Percentiles rank a stretch among this genome's conserved stretches.
Evolutionary conservation across 2,113 vertebrate species (phyloP).

Genomic region (Bombycilla garrulus): DNA sequence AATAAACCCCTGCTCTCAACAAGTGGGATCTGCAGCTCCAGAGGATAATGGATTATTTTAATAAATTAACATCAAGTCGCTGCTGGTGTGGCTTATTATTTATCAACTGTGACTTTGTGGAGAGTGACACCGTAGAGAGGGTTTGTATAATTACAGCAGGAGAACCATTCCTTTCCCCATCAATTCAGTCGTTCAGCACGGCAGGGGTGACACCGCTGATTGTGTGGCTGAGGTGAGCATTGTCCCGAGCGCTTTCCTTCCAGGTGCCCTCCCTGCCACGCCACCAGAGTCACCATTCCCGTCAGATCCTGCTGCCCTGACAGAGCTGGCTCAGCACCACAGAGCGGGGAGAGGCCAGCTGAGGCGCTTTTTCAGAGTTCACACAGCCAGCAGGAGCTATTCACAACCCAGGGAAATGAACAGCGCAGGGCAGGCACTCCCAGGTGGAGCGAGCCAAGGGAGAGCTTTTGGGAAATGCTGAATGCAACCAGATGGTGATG

Average conservation of each 20-base stretch:
- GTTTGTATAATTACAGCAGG: slow-evolving; percentile 46
- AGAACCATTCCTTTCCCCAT: not conserved
- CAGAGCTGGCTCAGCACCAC: not conserved
- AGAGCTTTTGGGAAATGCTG: not conserved
- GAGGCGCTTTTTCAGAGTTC: not conserved
- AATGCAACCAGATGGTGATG: not conserved
- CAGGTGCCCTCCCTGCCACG: not conserved
- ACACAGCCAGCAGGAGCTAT: not conserved
- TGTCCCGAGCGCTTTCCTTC: not conserved
- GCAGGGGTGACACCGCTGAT: not conserved
- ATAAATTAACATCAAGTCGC: not conserved
- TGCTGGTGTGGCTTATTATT: slow-evolving; percentile 49
- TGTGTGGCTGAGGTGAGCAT: not conserved
- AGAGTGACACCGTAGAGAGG: not conserved
- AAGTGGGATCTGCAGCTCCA: not conserved
- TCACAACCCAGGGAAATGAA: not conserved
- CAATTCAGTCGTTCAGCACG: not conserved
- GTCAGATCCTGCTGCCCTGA: not conserved
- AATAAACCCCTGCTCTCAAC: not conserved
- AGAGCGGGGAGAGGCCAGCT: not conserved
- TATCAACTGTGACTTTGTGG: slow-evolving; percentile 25
- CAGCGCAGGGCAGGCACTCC: not conserved
- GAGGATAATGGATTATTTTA: not conserved
- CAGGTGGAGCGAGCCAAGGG: not conserved
- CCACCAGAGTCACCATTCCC: not conserved